Evolutionary conservation across 1,140 invertebrate species (phyloP), one percentile per base, ranked within the genome.

Genomic region (Sminthurinus signatus): DNA sequence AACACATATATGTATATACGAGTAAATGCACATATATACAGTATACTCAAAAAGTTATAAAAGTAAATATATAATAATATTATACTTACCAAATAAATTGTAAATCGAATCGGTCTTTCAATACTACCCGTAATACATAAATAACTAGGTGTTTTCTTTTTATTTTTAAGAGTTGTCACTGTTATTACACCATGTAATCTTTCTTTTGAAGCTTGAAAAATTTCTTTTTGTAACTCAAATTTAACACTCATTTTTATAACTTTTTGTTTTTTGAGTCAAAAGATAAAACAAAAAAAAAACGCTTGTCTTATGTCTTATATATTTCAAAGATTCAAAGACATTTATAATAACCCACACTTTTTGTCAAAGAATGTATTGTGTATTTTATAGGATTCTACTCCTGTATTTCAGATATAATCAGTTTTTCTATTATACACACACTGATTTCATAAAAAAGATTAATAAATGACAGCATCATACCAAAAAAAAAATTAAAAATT

Each of bases 201-300:
- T 78, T 93, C 89, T 74, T 89, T 88, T 64, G 81, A 83, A 4
- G 84, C 82, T 60, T 88, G 82, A 74, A 93, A 93, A 0, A 93
- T 80, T 74, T 93, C 88, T 70, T 87, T 84, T 76, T 93, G 88
- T 42, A 94, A 78, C 44, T 83, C 84, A 73, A 80, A 76, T 54
- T 76, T 74, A 62, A 77, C 77, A 58, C 67, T 69, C 67, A 69
- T 69, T 48, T 4, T 62, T 14, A 54, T 15, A 3, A 14, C 36
- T 39, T 39, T 14, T 23, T 14, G 29, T 36, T 3, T 3, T 42
- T 15, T 17, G 19, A n/a, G 36, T 28, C 29, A 57, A 57, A n/a
- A n/a, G n/a, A n/a, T n/a, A n/a, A n/a, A n/a, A n/a, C n/a, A n/a
- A n/a, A n/a, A n/a, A n/a, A n/a, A n/a, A n/a, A n/a, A n/a, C n/a